Conservation (phyloP, 2,113 vertebrate genomes). For the Seriola dumerili region DNA sequence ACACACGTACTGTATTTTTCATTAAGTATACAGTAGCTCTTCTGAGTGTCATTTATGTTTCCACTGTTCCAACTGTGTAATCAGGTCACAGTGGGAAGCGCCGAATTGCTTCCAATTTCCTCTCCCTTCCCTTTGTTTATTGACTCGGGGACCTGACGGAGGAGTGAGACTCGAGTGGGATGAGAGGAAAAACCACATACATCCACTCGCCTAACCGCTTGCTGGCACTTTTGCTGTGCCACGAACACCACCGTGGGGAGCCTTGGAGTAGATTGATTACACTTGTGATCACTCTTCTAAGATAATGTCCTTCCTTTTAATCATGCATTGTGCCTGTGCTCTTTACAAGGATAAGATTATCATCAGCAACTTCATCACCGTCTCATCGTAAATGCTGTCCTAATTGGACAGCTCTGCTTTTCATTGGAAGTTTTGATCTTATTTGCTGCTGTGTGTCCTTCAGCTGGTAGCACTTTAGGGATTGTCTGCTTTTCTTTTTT, state of each 20-base stretch:
- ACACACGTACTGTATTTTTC: conserved; percentile 33
- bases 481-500: not conserved
- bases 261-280: conserved; percentile 80
- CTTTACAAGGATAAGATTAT: conserved; percentile 78
- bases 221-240: conserved; percentile 48
- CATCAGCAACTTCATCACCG: conserved; percentile 78
- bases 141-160: conserved; percentile 56
- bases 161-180: conserved; percentile 53
- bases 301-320: conserved; percentile 81
- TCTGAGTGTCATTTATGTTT: conserved; percentile 46
- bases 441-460: conserved; percentile 58
- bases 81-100: conserved; percentile 65
- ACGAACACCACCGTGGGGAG: conserved; percentile 56
- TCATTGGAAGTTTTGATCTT: conserved; percentile 57
- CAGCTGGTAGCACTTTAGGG: conserved; percentile 2
- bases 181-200: conserved; percentile 52
- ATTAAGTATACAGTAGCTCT: conserved; percentile 34
- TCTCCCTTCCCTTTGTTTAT: conserved; percentile 67
- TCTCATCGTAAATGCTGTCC: conserved; percentile 70
- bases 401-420: conserved; percentile 70
- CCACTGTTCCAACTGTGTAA: conserved; percentile 61
- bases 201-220: conserved; percentile 50
- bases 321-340: conserved; percentile 74
- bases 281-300: conserved; percentile 72
- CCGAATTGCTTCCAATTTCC: conserved; percentile 69